Evolutionary conservation across 2,113 vertebrate genomes (phyloP).

Genomic region (Corapipo altera): DNA sequence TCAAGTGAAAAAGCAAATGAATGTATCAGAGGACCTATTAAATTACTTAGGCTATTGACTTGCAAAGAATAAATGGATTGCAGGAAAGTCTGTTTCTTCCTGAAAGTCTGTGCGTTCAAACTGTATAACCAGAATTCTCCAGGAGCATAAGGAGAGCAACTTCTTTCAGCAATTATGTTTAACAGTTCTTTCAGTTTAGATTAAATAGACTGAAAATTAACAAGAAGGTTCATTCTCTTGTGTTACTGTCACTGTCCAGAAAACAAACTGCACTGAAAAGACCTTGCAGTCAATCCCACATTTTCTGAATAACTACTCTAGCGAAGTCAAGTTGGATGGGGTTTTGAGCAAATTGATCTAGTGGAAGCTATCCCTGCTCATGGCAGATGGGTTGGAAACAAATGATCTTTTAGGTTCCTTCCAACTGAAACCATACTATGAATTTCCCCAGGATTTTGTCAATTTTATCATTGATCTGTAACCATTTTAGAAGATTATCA

Average conservation of each 20-base stretch:
- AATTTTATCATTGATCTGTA: background rate
- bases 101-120: background rate
- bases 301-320: background rate
- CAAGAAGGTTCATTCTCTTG: background rate
- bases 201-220: background rate
- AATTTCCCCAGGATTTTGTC: background rate
- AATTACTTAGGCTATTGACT: background rate
- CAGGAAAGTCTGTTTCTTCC: background rate
- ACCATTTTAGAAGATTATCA: background rate
- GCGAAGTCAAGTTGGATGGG: background rate
- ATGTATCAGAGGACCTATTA: background rate
- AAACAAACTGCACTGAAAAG: background rate
- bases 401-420: background rate
- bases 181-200: background rate
- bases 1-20: background rate
- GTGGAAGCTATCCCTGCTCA: background rate
- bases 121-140: background rate
- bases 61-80: background rate
- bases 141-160: background rate
- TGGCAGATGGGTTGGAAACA: background rate
- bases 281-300: background rate
- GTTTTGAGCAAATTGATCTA: background rate
- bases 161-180: background rate
- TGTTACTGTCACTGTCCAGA: background rate
- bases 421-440: background rate